phyloP scores from a whole-genome alignment of 2,888 invertebrate genomes.

The Drosophila longiperda region DNA sequence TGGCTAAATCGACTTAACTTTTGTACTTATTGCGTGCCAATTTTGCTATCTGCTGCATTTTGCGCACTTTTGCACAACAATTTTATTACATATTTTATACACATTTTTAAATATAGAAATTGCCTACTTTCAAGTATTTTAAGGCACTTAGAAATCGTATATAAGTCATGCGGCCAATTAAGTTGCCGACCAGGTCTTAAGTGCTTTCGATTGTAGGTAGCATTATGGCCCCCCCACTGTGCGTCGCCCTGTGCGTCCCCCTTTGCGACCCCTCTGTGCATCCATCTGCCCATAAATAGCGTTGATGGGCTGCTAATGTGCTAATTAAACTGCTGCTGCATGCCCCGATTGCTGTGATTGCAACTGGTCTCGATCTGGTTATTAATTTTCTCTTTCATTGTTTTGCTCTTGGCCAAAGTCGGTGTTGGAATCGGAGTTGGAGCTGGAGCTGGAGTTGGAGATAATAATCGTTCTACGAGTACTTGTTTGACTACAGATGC shows the following conservation, averaged over 20 bases:
- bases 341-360: constrained; percentile 54
- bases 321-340: constrained; percentile 66
- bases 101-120: background rate
- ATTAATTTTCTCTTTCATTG: constrained; percentile 80
- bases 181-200: constrained; percentile 1
- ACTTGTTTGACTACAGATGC: constrained; percentile 57
- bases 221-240: background rate
- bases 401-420: constrained; percentile 43
- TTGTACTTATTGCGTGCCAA: background rate
- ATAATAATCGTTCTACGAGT: constrained; percentile 59
- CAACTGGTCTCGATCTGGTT: constrained; percentile 60
- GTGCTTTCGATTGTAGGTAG: constrained; percentile 19
- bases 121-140: background rate
- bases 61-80: background rate
- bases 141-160: background rate
- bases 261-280: background rate
- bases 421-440: background rate
- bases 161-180: constrained; percentile 4
- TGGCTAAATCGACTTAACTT: background rate
- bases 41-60: background rate
- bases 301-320: constrained; percentile 73
- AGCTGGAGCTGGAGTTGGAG: constrained; percentile 1
- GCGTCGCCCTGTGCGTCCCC: background rate
- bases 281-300: constrained; percentile 8
- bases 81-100: background rate